These are phyloP conservation scores for Penaeus monodon DNA, from an alignment of 2,888 invertebrate species.

Conservation along the genomic window DNA sequence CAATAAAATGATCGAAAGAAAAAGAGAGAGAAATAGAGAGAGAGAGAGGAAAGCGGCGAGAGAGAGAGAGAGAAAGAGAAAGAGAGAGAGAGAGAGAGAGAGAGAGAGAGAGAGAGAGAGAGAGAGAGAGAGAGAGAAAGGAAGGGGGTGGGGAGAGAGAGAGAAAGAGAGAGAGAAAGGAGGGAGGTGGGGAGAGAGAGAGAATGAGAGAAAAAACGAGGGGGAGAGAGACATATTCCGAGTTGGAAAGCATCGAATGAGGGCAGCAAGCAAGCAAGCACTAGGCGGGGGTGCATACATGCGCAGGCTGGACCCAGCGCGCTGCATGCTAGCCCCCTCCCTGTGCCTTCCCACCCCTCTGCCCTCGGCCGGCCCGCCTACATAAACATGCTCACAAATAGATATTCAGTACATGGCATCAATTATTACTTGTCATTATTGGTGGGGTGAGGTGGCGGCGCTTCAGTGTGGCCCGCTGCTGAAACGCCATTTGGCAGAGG, in stretches of 20 bases:
- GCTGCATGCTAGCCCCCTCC: conserved; percentile 30
- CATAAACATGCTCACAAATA: conserved; percentile 55
- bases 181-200: conserved; percentile 19
- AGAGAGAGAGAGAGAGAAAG: neutral
- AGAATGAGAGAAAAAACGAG: conserved; percentile 38
- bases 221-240: conserved; percentile 24
- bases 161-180: neutral
- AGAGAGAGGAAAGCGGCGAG: neutral
- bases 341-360: no score
- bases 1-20: no score
- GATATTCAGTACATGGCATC: conserved; percentile 60
- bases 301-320: conserved; percentile 37
- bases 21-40: conserved; percentile 40
- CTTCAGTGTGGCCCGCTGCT: conserved; percentile 45
- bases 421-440: conserved; percentile 59
- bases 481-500: conserved; percentile 29
- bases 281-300: conserved; percentile 31
- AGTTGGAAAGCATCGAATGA: conserved; percentile 39
- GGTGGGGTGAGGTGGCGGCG: conserved; percentile 48
- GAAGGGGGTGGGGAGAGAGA: neutral
- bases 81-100: no score
- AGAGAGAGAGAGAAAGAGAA: neutral
- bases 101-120: neutral
- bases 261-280: conserved; percentile 26
- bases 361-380: conserved; percentile 41